phyloP scores from a whole-genome alignment of 2,113 vertebrate genomes.

The Odobenus rosmarus region DNA sequence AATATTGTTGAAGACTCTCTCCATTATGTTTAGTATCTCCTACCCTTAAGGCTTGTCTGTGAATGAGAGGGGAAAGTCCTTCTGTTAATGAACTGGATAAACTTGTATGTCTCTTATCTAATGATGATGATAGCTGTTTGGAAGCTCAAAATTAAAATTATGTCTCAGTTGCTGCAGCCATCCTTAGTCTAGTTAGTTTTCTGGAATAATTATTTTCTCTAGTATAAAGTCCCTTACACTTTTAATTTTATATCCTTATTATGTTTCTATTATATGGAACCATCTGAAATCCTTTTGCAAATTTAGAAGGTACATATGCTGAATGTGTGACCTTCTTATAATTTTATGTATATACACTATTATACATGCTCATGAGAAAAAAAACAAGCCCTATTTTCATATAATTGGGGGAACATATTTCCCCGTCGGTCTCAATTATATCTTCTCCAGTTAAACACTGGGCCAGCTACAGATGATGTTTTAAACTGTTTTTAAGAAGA shows the following conservation, averaged over 20 bases:
- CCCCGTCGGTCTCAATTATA: not conserved
- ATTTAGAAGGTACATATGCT: not conserved
- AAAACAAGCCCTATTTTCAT: not conserved
- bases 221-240: not conserved
- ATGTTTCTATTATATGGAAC: not conserved
- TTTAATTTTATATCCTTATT: not conserved
- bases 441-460: not conserved
- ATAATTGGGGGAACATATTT: conserved; percentile 23
- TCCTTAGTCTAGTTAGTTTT: not conserved
- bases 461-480: conserved; percentile 6
- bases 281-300: conserved; percentile 19
- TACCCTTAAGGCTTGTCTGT: not conserved
- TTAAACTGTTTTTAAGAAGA: conserved; percentile 52
- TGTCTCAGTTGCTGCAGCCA: not conserved
- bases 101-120: not conserved
- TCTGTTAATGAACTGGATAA: conserved; percentile 25
- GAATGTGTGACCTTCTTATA: not conserved
- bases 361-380: not conserved
- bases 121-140: not conserved
- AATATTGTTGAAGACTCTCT: not conserved
- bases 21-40: not conserved
- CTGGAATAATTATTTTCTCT: conserved; percentile 22
- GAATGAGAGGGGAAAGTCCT: not conserved
- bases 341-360: not conserved
- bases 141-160: conserved; percentile 41